A percentile compares a stretch with the other conserved stretches of the same genome.
phyloP scores from a whole-genome alignment of 2,888 invertebrate species.

The Clunio marinus region DNA sequence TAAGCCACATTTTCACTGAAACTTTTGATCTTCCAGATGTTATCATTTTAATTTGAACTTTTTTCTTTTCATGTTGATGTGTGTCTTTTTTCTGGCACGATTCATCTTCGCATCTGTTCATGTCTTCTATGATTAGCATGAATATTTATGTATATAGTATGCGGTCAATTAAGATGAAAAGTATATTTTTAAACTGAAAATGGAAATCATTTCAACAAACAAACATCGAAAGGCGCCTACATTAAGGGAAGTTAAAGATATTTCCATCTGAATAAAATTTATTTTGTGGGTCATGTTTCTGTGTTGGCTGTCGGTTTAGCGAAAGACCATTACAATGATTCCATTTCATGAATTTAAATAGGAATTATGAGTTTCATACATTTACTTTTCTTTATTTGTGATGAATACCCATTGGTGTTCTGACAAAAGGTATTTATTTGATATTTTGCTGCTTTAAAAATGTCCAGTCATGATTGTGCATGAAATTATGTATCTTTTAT shows the following conservation, averaged over 20 bases:
- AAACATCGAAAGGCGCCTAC: neutral
- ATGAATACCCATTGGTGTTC: neutral
- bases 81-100: too few species aligned
- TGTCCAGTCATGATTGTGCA: neutral
- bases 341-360: neutral
- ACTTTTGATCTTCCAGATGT: too few species aligned
- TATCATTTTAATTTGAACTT: too few species aligned
- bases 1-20: too few species aligned
- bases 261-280: constrained; percentile 3
- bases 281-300: neutral
- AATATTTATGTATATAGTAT: too few species aligned
- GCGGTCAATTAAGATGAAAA: neutral
- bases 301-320: neutral
- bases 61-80: too few species aligned
- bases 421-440: neutral
- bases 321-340: neutral
- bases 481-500: neutral
- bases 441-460: too few species aligned
- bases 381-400: neutral
- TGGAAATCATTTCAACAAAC: neutral
- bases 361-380: neutral
- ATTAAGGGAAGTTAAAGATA: too few species aligned
- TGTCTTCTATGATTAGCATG: too few species aligned
- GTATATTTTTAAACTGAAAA: neutral
- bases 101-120: too few species aligned